These are phyloP conservation scores for Triplophysa bombifrons DNA, from an alignment of 2,797 vertebrate genomes.

Conservation along the genomic window DNA sequence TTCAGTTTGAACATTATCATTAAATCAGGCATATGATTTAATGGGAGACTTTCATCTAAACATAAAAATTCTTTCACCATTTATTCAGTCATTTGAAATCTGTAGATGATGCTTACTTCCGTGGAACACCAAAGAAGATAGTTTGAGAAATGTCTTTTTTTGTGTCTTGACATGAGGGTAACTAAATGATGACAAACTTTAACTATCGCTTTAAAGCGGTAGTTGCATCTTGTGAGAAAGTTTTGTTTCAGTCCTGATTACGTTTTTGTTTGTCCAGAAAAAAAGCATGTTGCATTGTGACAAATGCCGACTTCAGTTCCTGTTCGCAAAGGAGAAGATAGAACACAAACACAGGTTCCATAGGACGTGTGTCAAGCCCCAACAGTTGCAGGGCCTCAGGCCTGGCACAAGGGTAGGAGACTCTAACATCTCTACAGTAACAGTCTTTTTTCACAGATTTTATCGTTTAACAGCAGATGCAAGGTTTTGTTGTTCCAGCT, in stretches of 20 bases:
- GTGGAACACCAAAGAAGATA: too few relatives aligned
- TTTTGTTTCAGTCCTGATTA: not conserved
- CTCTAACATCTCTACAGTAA: not conserved
- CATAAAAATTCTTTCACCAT: too few relatives aligned
- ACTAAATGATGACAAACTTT: too few relatives aligned
- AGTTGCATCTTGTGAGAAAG: not conserved
- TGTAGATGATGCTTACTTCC: too few relatives aligned
- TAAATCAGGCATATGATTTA: too few relatives aligned
- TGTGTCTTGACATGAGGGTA: too few relatives aligned
- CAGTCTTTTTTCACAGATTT: not conserved
- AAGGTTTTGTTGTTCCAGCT: not conserved
- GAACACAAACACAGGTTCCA: conserved; percentile 86
- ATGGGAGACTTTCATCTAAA: too few relatives aligned
- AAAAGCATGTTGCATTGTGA: conserved; percentile 85
- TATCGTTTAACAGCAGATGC: not conserved
- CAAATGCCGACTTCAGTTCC: conserved; percentile 91
- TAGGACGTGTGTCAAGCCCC: conserved; percentile 86
- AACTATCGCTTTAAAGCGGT: too few relatives aligned
- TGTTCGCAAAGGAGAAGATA: conserved; percentile 82
- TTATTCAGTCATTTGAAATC: too few relatives aligned
- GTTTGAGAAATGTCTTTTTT: too few relatives aligned
- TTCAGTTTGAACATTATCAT: too few relatives aligned
- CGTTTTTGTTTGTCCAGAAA: conserved; percentile 72
- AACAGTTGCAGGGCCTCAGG: conserved; percentile 85
- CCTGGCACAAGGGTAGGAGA: conserved; percentile 89